Percentiles rank a stretch among this genome's conserved stretches.
Evolutionary conservation across 2,888 invertebrate genomes (phyloP).

Genomic region (Agonopterix alstromeriana): DNA sequence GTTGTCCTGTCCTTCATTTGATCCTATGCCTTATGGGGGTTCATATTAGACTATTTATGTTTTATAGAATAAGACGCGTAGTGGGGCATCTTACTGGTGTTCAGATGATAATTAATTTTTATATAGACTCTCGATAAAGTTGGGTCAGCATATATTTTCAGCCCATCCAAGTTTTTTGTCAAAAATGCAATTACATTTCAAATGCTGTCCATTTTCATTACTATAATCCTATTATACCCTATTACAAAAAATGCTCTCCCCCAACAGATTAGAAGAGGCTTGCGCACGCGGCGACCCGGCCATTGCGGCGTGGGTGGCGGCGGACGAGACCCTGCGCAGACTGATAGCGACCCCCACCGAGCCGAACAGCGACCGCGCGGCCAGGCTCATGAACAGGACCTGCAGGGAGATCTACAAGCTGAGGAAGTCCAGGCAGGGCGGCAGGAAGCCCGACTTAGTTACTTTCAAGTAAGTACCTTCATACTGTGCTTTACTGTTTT

Average conservation of each 20-base stretch:
- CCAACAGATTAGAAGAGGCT: slow-evolving; percentile 85
- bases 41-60: too few relatives aligned
- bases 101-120: too few relatives aligned
- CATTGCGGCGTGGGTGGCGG: slow-evolving; percentile 89
- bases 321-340: slow-evolving; percentile 90
- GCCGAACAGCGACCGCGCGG: slow-evolving; percentile 82
- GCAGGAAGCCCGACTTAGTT: slow-evolving; percentile 92
- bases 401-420: slow-evolving; percentile 94
- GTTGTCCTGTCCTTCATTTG: too few relatives aligned
- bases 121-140: too few relatives aligned
- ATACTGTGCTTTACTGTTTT: too few relatives aligned
- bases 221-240: not conserved
- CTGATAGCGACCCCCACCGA: slow-evolving; percentile 70
- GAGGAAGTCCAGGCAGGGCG: slow-evolving; percentile 89
- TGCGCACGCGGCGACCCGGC: slow-evolving; percentile 89
- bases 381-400: slow-evolving; percentile 90
- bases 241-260: not conserved
- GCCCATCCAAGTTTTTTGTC: too few relatives aligned
- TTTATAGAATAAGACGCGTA: too few relatives aligned
- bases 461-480: slow-evolving; percentile 88
- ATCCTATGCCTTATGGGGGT: too few relatives aligned
- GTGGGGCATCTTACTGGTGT: too few relatives aligned
- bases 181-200: too few relatives aligned
- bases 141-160: too few relatives aligned
- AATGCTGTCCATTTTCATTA: too few relatives aligned